Conservation (phyloP, 2,797 vertebrate genomes). For the Gallirallus australis region DNA sequence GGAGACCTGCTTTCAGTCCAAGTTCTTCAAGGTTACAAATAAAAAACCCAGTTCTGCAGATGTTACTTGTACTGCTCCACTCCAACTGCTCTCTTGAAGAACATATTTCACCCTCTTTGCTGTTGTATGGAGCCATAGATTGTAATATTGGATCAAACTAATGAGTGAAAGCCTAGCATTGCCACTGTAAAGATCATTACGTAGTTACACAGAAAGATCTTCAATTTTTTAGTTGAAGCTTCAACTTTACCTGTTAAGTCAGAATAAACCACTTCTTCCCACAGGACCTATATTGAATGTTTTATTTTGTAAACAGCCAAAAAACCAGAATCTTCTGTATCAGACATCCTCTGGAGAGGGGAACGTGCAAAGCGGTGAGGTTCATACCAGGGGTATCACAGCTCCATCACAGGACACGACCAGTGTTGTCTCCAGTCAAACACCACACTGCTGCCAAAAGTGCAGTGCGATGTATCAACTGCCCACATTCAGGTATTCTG, state of each 20-base stretch:
- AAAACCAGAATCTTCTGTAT: not conserved
- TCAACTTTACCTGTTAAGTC: not conserved
- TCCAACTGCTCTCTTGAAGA: not conserved
- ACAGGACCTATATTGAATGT: not conserved
- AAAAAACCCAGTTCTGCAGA: not conserved
- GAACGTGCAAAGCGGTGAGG: not conserved
- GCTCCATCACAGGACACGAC: not conserved
- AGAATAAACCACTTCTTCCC: not conserved
- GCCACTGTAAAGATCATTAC: not conserved
- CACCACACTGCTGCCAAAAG: not conserved
- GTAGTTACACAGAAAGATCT: not conserved
- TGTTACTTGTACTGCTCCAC: not conserved
- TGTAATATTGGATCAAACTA: not conserved
- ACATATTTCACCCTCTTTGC: not conserved
- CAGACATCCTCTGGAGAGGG: not conserved
- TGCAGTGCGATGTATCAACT: not conserved
- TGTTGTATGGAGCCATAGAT: not conserved
- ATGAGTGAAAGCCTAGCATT: not conserved
- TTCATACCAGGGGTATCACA: too few species aligned
- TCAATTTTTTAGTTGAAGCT: not conserved
- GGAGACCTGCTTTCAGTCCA: not conserved
- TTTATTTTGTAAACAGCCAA: not conserved
- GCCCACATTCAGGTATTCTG: not conserved
- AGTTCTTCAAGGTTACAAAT: not conserved
- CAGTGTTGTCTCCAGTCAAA: not conserved